Conservation (phyloP, 2,888 invertebrate species). For the Troilus luridus region DNA sequence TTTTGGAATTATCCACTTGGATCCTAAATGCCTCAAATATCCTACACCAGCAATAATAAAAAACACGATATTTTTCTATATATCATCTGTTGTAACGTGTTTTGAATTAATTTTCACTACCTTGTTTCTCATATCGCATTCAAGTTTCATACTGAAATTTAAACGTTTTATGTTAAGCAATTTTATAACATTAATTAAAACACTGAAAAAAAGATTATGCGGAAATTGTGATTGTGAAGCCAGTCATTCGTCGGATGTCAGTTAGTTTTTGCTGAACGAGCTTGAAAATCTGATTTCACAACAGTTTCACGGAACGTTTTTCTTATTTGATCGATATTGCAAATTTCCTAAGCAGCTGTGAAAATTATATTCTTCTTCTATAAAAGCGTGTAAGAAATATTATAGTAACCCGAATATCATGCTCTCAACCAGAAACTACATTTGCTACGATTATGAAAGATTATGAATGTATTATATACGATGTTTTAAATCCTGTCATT, state of each 20-base stretch:
- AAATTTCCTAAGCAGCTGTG: background rate
- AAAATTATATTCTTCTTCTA: background rate
- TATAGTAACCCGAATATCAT: too few relatives aligned
- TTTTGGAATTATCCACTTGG: too few relatives aligned
- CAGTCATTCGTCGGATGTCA: background rate
- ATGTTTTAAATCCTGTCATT: too few relatives aligned
- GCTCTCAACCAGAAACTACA: too few relatives aligned
- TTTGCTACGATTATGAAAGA: too few relatives aligned
- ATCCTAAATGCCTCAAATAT: too few relatives aligned
- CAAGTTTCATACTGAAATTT: background rate
- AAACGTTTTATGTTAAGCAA: background rate
- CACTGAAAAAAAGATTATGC: background rate
- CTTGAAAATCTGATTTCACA: slow-evolving; percentile 39
- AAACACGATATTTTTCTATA: too few relatives aligned
- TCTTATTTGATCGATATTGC: background rate
- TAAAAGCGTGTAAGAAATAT: background rate
- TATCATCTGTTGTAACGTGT: background rate
- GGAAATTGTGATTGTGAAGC: slow-evolving; percentile 17
- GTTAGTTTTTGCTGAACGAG: background rate
- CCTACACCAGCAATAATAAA: too few relatives aligned
- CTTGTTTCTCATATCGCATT: too few relatives aligned
- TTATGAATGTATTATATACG: too few relatives aligned
- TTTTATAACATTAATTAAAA: background rate
- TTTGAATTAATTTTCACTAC: background rate
- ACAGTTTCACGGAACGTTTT: background rate